Conservation (phyloP, 1,140 invertebrate genomes). For the Zaprionus vittiger region DNA sequence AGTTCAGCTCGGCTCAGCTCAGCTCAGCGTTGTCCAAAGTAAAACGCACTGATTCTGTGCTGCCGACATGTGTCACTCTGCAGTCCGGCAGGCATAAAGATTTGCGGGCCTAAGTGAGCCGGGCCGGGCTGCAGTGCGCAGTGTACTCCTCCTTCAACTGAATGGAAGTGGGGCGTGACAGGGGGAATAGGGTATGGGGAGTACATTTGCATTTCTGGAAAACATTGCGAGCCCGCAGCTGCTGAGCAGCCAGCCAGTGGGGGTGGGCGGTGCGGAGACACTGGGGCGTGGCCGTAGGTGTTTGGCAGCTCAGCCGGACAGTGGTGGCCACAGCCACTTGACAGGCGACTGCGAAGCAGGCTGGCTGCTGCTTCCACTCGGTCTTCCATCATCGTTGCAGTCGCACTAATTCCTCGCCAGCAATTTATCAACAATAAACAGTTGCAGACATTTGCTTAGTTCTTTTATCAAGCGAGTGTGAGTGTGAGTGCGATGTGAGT, state of each 20-base stretch:
- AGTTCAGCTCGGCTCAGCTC: constrained; percentile 43
- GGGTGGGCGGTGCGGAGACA: constrained; percentile 4
- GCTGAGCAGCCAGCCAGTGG: constrained; percentile 32
- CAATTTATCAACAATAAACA: constrained; percentile 83
- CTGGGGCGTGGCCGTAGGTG: constrained; percentile 49
- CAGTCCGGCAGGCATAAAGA: constrained; percentile 80
- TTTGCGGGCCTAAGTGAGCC: constrained; percentile 63
- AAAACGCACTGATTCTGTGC: constrained; percentile 77
- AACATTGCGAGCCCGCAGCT: constrained; percentile 50
- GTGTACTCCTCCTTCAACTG: not conserved
- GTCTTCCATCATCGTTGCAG: constrained; percentile 79
- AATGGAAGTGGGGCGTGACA: not conserved
- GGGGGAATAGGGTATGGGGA: constrained; percentile 16
- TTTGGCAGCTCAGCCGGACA: constrained; percentile 41
- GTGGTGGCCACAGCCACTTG: constrained; percentile 42
- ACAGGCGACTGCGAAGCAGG: constrained; percentile 29
- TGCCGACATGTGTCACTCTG: constrained; percentile 82
- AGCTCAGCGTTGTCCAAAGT: constrained; percentile 58
- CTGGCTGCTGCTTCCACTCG: constrained; percentile 28
- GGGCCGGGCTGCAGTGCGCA: constrained; percentile 1
- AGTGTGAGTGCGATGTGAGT: constrained; percentile 8
- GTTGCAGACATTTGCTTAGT: constrained; percentile 80
- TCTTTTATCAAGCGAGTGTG: constrained; percentile 27
- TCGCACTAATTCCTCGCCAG: constrained; percentile 78
- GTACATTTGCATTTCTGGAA: constrained; percentile 75